A percentile compares a stretch with the other conserved stretches of the same genome.
These are phyloP conservation scores for Stenodera caucasica DNA, from an alignment of 2,888 invertebrate genomes.

Conservation along the genomic window DNA sequence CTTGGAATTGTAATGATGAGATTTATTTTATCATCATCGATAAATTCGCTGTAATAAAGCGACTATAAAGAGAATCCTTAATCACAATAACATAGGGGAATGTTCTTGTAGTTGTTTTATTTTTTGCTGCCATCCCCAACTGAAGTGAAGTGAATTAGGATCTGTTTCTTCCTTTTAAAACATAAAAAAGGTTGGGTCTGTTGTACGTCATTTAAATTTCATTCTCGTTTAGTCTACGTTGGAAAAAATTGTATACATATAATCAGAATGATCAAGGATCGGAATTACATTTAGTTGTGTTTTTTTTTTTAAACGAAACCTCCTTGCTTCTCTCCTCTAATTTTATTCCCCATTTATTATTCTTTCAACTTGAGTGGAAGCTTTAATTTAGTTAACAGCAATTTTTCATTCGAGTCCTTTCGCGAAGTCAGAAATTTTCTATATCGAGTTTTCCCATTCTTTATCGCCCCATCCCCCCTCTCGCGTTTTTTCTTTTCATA, in stretches of 20 bases:
- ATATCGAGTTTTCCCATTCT: background rate
- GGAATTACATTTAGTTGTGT: background rate
- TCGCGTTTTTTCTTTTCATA: background rate
- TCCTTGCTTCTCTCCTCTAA: background rate
- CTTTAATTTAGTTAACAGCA: constrained; percentile 5
- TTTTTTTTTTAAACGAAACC: background rate
- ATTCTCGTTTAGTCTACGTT: background rate
- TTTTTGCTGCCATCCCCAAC: background rate
- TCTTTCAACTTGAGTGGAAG: background rate
- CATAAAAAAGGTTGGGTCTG: background rate
- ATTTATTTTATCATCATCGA: constrained; percentile 1
- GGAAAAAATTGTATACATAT: background rate
- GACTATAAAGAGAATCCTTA: background rate
- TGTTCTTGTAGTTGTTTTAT: background rate
- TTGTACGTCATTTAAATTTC: constrained; percentile 4
- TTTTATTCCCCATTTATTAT: constrained; percentile 3
- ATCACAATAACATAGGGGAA: background rate
- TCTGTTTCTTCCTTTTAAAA: background rate
- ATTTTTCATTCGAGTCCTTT: background rate
- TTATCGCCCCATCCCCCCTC: background rate
- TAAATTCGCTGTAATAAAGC: too few relatives aligned
- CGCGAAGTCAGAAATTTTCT: background rate
- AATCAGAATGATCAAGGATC: background rate
- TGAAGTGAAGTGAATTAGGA: background rate
- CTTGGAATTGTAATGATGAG: background rate